Conservation (phyloP, 2,113 vertebrate species). For the Corynorhinus townsendii region DNA sequence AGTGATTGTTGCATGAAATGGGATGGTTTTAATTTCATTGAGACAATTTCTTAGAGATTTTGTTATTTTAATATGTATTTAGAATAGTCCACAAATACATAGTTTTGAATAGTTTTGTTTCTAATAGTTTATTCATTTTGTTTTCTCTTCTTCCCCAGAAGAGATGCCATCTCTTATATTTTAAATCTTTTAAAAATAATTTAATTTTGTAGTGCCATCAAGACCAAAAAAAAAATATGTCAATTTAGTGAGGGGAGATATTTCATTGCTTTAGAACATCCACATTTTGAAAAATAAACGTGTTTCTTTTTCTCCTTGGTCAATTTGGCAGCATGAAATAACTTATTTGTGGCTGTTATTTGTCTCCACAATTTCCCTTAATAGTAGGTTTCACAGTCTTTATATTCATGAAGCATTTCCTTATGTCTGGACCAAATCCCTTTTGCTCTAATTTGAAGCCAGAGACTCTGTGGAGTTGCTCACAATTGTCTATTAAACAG, state of each 20-base stretch:
- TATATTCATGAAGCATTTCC: constrained; percentile 66
- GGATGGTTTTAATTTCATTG: neutral
- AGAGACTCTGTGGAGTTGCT: constrained; percentile 12
- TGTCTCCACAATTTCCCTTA: constrained; percentile 67
- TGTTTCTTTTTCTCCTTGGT: constrained; percentile 69
- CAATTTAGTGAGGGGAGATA: constrained; percentile 30
- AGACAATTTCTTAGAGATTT: neutral
- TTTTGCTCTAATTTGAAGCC: constrained; percentile 61
- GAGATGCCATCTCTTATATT: constrained; percentile 27
- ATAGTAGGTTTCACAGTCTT: constrained; percentile 61
- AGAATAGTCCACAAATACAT: neutral
- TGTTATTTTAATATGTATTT: neutral
- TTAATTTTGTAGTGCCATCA: constrained; percentile 37
- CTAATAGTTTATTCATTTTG: constrained; percentile 25
- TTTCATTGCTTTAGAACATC: constrained; percentile 49
- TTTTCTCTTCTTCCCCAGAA: neutral
- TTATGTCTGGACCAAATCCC: constrained; percentile 68
- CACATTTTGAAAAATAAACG: constrained; percentile 63
- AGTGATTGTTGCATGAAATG: neutral
- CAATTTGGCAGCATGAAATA: constrained; percentile 60
- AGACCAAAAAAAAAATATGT: constrained; percentile 51
- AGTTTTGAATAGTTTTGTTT: constrained; percentile 18
- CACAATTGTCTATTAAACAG: constrained; percentile 51
- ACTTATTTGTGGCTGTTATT: constrained; percentile 67
- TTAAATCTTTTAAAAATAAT: constrained; percentile 10